Conservation (phyloP, 2,888 invertebrate genomes). For the Clunio marinus region DNA sequence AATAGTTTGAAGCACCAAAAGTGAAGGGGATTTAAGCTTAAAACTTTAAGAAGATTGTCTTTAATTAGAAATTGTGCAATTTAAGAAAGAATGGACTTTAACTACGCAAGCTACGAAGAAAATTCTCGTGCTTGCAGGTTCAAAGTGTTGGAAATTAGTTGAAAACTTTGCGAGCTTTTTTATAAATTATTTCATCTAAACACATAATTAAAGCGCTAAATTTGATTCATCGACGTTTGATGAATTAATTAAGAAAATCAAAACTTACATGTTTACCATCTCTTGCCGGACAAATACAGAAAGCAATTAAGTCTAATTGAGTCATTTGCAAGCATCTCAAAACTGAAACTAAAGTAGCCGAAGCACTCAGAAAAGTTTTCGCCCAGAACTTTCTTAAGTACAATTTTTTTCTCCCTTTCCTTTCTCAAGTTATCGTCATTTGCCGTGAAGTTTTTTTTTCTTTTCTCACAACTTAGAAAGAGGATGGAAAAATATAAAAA, state of each 20-base stretch:
- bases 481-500: conserved; percentile 11
- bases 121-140: too few relatives aligned
- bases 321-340: neutral
- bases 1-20: too few relatives aligned
- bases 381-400: neutral
- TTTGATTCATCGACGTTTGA: neutral
- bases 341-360: neutral
- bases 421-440: neutral
- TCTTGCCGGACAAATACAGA: neutral
- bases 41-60: too few relatives aligned
- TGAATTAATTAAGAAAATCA: neutral
- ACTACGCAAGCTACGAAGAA: too few relatives aligned
- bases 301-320: neutral
- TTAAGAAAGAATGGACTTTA: too few relatives aligned
- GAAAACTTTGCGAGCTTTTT: too few relatives aligned
- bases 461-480: neutral
- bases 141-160: too few relatives aligned
- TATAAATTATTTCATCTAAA: neutral
- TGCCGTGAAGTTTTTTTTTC: neutral
- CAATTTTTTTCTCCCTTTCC: neutral
- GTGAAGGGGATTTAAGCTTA: too few relatives aligned
- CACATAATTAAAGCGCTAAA: neutral
- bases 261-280: too few relatives aligned
- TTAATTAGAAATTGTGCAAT: too few relatives aligned
- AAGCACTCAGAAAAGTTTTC: neutral